Conservation (phyloP, 2,888 invertebrate species). For the Acanthosepion lycidas region DNA sequence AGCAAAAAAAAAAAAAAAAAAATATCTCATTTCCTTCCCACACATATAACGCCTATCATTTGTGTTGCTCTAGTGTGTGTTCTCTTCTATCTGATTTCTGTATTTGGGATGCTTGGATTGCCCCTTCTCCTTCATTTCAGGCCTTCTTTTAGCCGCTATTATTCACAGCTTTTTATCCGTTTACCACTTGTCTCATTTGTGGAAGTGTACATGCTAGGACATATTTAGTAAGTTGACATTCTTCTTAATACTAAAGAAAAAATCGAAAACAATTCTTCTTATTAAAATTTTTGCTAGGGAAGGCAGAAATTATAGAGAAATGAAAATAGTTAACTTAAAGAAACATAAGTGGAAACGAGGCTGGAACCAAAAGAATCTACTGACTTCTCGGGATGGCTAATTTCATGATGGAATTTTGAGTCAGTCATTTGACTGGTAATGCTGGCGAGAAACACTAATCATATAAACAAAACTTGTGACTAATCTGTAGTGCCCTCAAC, state of each 20-base stretch:
- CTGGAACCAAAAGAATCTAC: too few species aligned
- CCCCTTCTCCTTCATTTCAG: neutral
- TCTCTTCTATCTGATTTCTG: neutral
- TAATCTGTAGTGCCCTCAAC: neutral
- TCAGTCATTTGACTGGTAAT: neutral
- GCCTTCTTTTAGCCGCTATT: neutral
- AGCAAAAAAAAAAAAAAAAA: neutral
- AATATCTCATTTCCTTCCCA: neutral
- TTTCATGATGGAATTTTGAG: neutral
- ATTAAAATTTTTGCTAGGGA: too few species aligned
- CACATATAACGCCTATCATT: neutral
- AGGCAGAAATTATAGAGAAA: too few species aligned
- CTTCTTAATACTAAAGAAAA: too few species aligned
- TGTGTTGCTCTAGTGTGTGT: neutral
- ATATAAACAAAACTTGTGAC: slow-evolving; percentile 17
- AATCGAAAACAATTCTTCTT: too few species aligned
- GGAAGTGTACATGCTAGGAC: neutral
- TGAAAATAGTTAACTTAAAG: too few species aligned
- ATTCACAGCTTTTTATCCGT: neutral
- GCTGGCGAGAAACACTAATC: neutral
- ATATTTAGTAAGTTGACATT: too few species aligned
- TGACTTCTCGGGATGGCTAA: too few species aligned
- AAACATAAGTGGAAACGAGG: too few species aligned
- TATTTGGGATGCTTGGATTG: neutral
- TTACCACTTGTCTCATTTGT: neutral